phyloP scores from a whole-genome alignment of 2,113 vertebrate species.

The Anguilla japonica region DNA sequence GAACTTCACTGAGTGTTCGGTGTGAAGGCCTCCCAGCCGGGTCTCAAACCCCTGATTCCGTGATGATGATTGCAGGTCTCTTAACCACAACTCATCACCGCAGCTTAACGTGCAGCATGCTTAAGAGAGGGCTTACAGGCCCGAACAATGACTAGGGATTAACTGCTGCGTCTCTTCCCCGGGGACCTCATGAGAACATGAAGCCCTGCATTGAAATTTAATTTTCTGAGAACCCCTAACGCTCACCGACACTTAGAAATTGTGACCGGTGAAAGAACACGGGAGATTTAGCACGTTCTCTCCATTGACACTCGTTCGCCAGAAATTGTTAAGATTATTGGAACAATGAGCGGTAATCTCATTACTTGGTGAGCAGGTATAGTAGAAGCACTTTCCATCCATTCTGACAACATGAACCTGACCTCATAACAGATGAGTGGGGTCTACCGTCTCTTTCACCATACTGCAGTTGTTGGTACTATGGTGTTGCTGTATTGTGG shows the following conservation, averaged over 20 bases:
- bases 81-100: neutral
- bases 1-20: neutral
- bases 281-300: neutral
- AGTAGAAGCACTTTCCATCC: neutral
- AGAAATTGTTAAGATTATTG: neutral
- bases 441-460: neutral
- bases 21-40: too few relatives aligned
- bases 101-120: neutral
- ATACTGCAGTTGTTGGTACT: neutral
- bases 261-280: neutral
- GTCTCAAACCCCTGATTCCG: neutral
- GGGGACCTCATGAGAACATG: neutral
- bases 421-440: neutral
- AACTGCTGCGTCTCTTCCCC: neutral
- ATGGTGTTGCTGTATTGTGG: neutral
- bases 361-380: neutral
- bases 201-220: neutral
- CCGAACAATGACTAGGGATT: neutral
- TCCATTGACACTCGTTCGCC: neutral
- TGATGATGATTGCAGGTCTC: neutral
- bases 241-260: neutral
- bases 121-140: neutral
- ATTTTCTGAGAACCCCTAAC: neutral
- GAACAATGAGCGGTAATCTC: slow-evolving; percentile 6
- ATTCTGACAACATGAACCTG: neutral